Evolutionary conservation across 2,888 invertebrate species (phyloP).

Genomic region (Rhagophthalmus giganteus): DNA sequence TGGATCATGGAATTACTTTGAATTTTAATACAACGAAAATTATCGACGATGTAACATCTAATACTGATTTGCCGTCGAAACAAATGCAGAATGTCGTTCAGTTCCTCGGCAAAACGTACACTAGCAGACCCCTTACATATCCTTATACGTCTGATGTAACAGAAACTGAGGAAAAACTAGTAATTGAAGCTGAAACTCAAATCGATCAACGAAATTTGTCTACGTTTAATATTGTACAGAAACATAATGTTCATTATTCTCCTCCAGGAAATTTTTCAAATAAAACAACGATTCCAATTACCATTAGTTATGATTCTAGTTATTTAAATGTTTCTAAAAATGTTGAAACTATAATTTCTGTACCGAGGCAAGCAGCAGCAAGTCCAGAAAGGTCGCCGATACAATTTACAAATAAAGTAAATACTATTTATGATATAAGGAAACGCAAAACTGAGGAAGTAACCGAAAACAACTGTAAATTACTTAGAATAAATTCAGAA

Average conservation of each 20-base stretch:
- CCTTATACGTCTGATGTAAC: slow-evolving; percentile 59
- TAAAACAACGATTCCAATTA: slow-evolving; percentile 19
- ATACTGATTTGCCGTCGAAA: slow-evolving; percentile 27
- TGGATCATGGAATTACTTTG: slow-evolving; percentile 42
- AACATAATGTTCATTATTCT: slow-evolving; percentile 8
- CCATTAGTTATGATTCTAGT: slow-evolving; percentile 16
- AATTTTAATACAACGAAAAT: slow-evolving; percentile 35
- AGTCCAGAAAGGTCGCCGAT: background rate
- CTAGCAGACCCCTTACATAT: slow-evolving; percentile 68
- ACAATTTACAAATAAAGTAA: slow-evolving; percentile 33
- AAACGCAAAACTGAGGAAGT: slow-evolving; percentile 27
- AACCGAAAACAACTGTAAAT: slow-evolving; percentile 34
- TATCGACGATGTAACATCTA: slow-evolving; percentile 24
- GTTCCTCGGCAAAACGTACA: slow-evolving; percentile 54
- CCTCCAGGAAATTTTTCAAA: slow-evolving; percentile 7
- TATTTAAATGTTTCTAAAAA: slow-evolving; percentile 11
- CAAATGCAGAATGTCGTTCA: slow-evolving; percentile 40
- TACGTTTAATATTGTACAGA: slow-evolving; percentile 12
- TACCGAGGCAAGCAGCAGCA: slow-evolving; percentile 5
- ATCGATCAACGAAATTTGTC: slow-evolving; percentile 6
- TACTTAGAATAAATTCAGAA: slow-evolving; percentile 41
- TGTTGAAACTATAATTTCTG: too few species aligned
- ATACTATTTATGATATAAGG: slow-evolving; percentile 35
- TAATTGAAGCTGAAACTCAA: background rate
- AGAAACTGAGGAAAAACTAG: slow-evolving; percentile 4